Base-by-base conservation (phyloP, 2,797 vertebrate species). In the Eurystomus glaucurus region DNA sequence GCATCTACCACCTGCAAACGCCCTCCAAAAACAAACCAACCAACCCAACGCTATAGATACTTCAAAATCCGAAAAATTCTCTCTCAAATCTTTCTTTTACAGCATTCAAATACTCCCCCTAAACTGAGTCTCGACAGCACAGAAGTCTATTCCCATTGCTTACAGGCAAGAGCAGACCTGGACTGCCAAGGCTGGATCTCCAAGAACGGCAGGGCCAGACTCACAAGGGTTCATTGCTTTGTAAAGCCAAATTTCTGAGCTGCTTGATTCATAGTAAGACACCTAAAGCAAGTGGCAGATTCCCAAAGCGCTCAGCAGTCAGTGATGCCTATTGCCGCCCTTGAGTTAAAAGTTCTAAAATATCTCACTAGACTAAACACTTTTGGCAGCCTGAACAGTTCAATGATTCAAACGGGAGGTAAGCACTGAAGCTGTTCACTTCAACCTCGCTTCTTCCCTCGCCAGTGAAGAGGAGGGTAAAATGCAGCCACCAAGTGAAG, bases 1-100 rank as follows among this genome's bases (percentile, higher is more conserved):
- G 60, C 74, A 93, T 74, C 77, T n/a, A 85, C 92, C 86, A 91
- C 86, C 88, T 91, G 66, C 88, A 96, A 93, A 35, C 18, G 28
- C 39, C 20, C 57, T 79, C 71, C n/a, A 66, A 71, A 57, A 93
- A 70, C 7, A 90, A 94, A 93, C 65, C 81, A 78, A 62, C 5
- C 4, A 78, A 62, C 5, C 4, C 12, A 10, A 68, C 0, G 1
- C 10, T 23, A 69, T 0, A 0, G 4, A 51, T 88, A 75, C 35
- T 77, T 26, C 74, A 86, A 94, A 88, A 75, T 52, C 29, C 51
- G 61, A 41, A 50, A 70, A 94, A 58, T 48, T 74, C 33, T 72
- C 57, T 39, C 39, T 93, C 48, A 55, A 37, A 83, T 11, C 41
- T 64, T 33, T 41, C 31, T 71, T 70, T 14, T 11, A 50, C 8